Evolutionary conservation across 2,797 vertebrate species (phyloP).

Genomic region (Eulemur coronatus): DNA sequence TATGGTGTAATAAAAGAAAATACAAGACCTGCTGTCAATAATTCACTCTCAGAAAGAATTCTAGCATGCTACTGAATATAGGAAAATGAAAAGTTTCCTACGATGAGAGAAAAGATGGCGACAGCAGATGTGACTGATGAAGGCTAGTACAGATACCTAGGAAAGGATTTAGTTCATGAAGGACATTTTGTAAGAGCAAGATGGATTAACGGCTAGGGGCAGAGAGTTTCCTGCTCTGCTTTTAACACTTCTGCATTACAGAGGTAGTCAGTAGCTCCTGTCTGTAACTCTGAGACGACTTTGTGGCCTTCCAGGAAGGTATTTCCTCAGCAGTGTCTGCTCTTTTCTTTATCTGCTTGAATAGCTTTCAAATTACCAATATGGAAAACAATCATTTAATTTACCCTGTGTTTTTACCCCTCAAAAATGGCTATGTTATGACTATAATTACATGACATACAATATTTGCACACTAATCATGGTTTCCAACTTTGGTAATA

Average conservation of each 20-base stretch:
- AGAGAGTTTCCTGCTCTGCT: constrained; percentile 51
- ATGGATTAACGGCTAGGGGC: constrained; percentile 53
- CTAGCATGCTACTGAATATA: neutral
- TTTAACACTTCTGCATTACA: constrained; percentile 67
- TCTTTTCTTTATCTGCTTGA: constrained; percentile 58
- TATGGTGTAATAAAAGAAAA: neutral
- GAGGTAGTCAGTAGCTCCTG: neutral
- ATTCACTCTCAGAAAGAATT: neutral
- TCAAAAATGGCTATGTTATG: neutral
- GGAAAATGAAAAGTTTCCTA: neutral
- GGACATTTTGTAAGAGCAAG: constrained; percentile 37
- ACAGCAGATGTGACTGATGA: fast-evolving
- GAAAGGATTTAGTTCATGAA: constrained; percentile 54
- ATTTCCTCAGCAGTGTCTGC: constrained; percentile 51
- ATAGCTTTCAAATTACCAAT: constrained; percentile 69
- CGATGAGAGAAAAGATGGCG: neutral
- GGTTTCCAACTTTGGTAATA: constrained; percentile 15
- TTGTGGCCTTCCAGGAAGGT: constrained; percentile 58
- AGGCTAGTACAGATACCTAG: constrained; percentile 1
- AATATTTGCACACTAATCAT: constrained; percentile 12
- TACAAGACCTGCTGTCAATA: neutral
- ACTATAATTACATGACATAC: constrained; percentile 19
- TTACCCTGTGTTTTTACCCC: neutral
- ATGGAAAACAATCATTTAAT: constrained; percentile 8
- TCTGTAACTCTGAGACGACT: constrained; percentile 55